Percentiles rank a stretch among this genome's conserved stretches.
Conservation (phyloP, 2,797 vertebrate species). For the Siniperca scherzeri region DNA sequence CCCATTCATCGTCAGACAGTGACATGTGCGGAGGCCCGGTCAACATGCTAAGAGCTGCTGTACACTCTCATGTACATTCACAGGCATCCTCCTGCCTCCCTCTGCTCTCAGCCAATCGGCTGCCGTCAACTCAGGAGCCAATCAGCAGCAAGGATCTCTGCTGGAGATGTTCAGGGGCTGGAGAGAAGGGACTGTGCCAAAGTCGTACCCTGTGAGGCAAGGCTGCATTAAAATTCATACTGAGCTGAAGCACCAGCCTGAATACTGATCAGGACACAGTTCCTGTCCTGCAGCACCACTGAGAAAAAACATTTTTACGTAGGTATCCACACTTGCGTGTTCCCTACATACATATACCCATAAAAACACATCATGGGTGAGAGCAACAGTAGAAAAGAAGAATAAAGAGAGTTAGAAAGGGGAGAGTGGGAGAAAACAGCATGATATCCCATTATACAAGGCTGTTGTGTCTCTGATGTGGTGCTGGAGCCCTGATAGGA, state of each 20-base stretch:
- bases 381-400: constrained; percentile 15
- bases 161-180: constrained; percentile 50
- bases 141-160: constrained; percentile 48
- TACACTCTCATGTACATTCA: constrained; percentile 32
- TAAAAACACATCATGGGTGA: constrained; percentile 34
- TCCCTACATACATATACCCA: constrained; percentile 30
- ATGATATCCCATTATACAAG: constrained; percentile 71
- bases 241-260: constrained; percentile 45
- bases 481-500: constrained; percentile 65
- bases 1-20: constrained; percentile 63
- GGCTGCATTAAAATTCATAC: constrained; percentile 77
- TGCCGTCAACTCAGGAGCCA: constrained; percentile 42
- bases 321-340: constrained; percentile 4
- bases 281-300: constrained; percentile 47
- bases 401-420: constrained; percentile 44
- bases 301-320: background rate
- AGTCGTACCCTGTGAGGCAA: constrained; percentile 67
- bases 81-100: constrained; percentile 35
- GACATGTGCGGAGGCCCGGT: constrained; percentile 37
- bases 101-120: constrained; percentile 48
- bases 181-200: constrained; percentile 69
- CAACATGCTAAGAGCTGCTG: constrained; percentile 54
- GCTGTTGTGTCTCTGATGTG: constrained; percentile 76
- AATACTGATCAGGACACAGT: constrained; percentile 67
- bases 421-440: constrained; percentile 61